These are phyloP conservation scores for Dinoponera quadriceps DNA, from an alignment of 1,140 invertebrate species.

Conservation along the genomic window DNA sequence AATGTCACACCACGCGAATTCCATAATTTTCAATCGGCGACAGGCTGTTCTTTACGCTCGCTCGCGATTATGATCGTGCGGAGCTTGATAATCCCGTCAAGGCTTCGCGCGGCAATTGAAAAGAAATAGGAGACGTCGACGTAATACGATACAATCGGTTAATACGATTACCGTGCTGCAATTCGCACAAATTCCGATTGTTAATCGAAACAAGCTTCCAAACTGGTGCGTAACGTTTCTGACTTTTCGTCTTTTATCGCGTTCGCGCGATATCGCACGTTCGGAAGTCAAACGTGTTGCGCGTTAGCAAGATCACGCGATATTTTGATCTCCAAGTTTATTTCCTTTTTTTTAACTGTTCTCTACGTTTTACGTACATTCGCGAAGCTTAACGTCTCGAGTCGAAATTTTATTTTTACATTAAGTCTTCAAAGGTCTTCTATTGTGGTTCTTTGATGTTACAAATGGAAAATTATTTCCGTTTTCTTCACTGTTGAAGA, in stretches of 20 bases:
- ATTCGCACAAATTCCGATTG: neutral
- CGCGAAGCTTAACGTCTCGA: neutral
- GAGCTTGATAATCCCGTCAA: constrained; percentile 26
- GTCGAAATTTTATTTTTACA: too few species aligned
- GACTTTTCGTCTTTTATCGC: neutral
- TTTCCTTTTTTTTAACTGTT: neutral
- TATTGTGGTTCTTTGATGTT: too few species aligned
- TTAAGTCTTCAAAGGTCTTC: too few species aligned
- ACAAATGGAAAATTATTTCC: too few species aligned
- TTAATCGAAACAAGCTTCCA: neutral
- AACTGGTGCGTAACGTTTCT: neutral
- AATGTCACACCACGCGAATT: neutral
- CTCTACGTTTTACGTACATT: constrained; percentile 1
- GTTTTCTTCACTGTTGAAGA: too few species aligned
- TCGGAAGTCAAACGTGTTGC: neutral
- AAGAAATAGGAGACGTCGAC: constrained; percentile 38
- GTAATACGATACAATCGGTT: neutral
- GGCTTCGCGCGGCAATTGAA: neutral
- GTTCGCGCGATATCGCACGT: neutral
- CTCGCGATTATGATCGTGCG: neutral
- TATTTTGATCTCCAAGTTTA: neutral
- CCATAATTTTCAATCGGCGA: constrained; percentile 29
- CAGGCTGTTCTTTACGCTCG: neutral
- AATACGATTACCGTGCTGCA: neutral
- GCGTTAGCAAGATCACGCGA: neutral